Conservation (phyloP, 1,140 invertebrate genomes). For the Eriocheir sinensis region DNA sequence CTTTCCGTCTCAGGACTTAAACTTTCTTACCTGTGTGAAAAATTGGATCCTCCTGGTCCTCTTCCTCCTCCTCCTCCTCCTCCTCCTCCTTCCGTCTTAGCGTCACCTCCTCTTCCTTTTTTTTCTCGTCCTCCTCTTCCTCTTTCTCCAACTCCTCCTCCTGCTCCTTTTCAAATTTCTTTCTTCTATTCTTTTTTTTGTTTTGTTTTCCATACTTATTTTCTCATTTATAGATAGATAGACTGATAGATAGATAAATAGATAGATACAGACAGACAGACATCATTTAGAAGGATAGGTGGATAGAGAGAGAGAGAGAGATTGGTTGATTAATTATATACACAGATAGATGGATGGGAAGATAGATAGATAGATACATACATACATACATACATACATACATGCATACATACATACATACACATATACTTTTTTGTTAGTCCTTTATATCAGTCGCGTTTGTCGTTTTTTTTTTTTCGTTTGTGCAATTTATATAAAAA, state of each 20-base stretch:
- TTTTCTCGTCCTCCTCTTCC: constrained; percentile 35
- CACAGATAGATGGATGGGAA: background rate
- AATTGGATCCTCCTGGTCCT: background rate
- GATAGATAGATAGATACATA: constrained; percentile 13
- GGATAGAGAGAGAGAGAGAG: too few species aligned
- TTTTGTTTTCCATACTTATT: too few species aligned
- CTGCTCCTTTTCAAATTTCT: background rate
- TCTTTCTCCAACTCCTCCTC: constrained; percentile 76
- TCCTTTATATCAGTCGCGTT: too few species aligned
- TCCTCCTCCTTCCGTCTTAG: background rate
- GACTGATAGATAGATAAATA: too few species aligned
- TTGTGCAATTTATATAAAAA: too few species aligned
- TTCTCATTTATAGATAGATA: too few species aligned
- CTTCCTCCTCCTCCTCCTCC: background rate
- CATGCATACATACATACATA: constrained; percentile 33
- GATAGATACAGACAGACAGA: too few species aligned
- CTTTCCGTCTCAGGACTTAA: too few species aligned
- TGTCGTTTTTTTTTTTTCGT: too few species aligned
- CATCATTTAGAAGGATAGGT: too few species aligned
- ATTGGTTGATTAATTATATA: too few species aligned
- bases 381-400: background rate
- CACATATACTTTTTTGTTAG: background rate
- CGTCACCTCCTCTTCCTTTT: constrained; percentile 1
- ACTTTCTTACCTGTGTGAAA: background rate
- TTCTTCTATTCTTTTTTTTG: too few species aligned